Base-by-base conservation (phyloP, 2,888 invertebrate genomes). In the Aporophyla nigra region DNA sequence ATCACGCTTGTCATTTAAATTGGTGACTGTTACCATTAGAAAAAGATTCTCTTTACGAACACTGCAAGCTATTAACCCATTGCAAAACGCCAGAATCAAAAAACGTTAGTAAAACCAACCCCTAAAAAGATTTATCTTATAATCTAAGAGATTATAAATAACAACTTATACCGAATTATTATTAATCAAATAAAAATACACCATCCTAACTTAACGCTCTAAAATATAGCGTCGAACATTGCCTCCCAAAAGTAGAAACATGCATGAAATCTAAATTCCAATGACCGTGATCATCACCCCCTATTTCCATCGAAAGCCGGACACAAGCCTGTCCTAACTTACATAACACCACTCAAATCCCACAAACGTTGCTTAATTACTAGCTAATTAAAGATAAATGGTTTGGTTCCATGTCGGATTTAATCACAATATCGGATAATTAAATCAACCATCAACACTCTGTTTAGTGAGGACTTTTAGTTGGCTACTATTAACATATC, bases 331-430 rank as follows among this genome's bases (percentile, higher is more conserved):
- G 49, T 59, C 40, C 61, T 63, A 80, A 67, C 65, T 56, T 65
- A 19, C 58, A 69, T n/a, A 4, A 51, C 40, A 33, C 56, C 68
- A 69, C 33, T 69, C 68, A 69, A 69, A 76, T 62, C 33, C 68
- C 27, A 54, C 68, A 69, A 79, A 54, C 10, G 14, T n/a, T 69
- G 43, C 69, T 80, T 76, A 79, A 80, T 76, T 76, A 66, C 54
- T 74, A 51, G 7, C 43, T 69, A 76, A 80, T 80, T 76, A 81
- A 80, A 80, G 79, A 75, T 80, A 80, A 80, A 75, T 75, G 49
- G 54, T 65, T 21, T 49, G 59, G 49, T 53, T 62, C 5, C 21
- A 68, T 14, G 46, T 49, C 10, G 27, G 19, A 49, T 59, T 59
- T 58, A 16, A 71, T 71, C 69, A 66, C 24, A 69, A 51, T 33